A percentile compares a stretch with the other conserved stretches of the same genome.
phyloP scores from a whole-genome alignment of 2,113 vertebrate species.

The Grantiella picta region DNA sequence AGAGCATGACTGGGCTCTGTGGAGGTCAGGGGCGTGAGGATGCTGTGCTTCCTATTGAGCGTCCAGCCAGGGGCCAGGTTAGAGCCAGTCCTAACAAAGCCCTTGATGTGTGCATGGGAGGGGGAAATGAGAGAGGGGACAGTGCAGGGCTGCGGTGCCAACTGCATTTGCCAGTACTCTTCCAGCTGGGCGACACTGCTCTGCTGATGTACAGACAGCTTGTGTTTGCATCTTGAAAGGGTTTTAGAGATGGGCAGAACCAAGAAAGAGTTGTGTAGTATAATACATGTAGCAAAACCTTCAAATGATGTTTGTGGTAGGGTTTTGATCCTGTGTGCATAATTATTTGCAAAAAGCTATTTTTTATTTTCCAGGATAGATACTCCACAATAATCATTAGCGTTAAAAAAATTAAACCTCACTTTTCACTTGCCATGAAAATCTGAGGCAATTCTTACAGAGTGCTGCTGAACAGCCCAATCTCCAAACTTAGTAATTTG shows the following conservation, averaged over 20 bases:
- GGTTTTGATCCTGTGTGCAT: background rate
- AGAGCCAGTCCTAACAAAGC: background rate
- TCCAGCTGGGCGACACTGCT: background rate
- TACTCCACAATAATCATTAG: background rate
- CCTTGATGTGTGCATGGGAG: background rate
- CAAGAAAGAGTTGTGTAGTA: background rate
- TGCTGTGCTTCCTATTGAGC: background rate
- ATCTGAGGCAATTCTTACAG: background rate
- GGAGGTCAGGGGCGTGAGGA: accelerated
- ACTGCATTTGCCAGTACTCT: background rate
- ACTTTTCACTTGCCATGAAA: background rate
- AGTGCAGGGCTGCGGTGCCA: accelerated
- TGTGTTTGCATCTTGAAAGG: background rate
- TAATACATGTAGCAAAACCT: background rate
- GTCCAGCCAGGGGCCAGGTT: background rate
- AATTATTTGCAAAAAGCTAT: background rate
- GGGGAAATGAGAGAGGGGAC: background rate
- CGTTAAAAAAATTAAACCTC: background rate
- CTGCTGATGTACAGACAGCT: background rate
- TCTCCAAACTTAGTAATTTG: background rate
- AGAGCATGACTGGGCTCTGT: accelerated
- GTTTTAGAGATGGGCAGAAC: background rate
- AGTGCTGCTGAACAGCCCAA: background rate
- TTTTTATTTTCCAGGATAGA: background rate
- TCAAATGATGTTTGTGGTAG: background rate